Base-by-base conservation (phyloP, 2,113 vertebrate genomes). In the Chionomys nivalis region DNA sequence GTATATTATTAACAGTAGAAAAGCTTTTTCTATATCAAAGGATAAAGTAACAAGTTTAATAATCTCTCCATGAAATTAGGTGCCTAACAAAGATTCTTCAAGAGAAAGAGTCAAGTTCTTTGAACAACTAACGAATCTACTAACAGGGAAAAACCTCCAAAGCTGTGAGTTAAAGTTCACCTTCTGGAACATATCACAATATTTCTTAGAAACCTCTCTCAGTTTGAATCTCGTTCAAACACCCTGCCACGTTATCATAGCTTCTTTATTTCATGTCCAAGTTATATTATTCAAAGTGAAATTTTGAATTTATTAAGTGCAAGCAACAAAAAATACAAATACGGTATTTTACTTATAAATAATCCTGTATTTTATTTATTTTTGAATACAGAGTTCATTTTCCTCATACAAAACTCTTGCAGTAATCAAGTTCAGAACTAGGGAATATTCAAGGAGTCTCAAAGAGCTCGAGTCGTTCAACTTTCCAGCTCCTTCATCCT, bases 21-120 rank as follows among this genome's bases (percentile, higher is more conserved):
- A 94, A 47, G 83, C 24, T 31, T 28, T 90, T 91, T 81, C 90
- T 12, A 23, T 61, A 88, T 77, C 76, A 96, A 82, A 63, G n/a
- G 87, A 33, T 65, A 9, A 89, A 49, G 28, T 77, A 28, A 33
- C 4, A 86, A 6, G 16, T 70, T 91, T 77, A 82, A 94, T n/a
- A 49, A n/a, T 75, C 31, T 68, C 86, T 81, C 36, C 52, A 19
- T 91, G 73, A 65, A 93, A 90, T 33, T 78, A 91, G 85, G 39
- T 81, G 21, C 9, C 52, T 94, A 7, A 76, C 21, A 90, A 94
- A 78, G 77, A 94, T 78, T 55, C 61, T 96, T 87, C 52, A 33
- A 82, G 12, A 91, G 70, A 95, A 72, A 33, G 16, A 70, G 26
- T 75, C 24, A 26, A 66, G 31, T 70, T 73, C 76, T 44, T 85